Base-by-base conservation (phyloP, 1,140 invertebrate genomes). In the Leptopilina boulardi region DNA sequence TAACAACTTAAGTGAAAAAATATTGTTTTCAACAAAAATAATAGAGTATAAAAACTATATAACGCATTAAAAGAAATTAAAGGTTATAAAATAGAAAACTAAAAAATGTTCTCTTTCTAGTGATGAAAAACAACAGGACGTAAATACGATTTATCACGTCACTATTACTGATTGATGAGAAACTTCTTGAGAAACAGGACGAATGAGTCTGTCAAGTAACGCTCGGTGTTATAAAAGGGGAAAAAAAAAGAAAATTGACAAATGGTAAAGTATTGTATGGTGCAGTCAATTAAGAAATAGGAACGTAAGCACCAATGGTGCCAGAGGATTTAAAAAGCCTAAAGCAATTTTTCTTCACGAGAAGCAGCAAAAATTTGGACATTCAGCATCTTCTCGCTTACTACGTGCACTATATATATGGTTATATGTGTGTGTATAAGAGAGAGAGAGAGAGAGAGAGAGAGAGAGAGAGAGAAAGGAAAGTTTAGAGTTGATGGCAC, bases 311-410 rank as follows among this genome's bases (percentile, higher is more conserved):
- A 19, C 34, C 21, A 26, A 54, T n/a, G 71, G 23, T 74, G 59
- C 23, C 51, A n/a, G 76, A 73, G 47, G 21, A 42, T 74, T 74
- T 73, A 41, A 41, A 23, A 76, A 44, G 75, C 78, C 74, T 76
- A 15, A 18, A 75, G 78, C 72, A 66, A 79, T 76, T 79, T 74
- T 76, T 79, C 74, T 51, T 76, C 44, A 38, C 71, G 66, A 56
- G 56, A 66, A 41, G 44, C 21, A 42, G 72, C n/a, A n/a, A n/a
- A 70, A 66, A 66, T 30, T 66, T 66, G 26, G 15, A 66, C 23
- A 66, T 30, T 10, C 21, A 26, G 23, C 13, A 34, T 30, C 59
- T 23, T 66, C 9, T 26, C 21, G 13, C 30, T 34, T 6, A 3
- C 30, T 34, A 34, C 30, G 6, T 3, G 6, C 6, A 34, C n/a